Evolutionary conservation across 2,797 vertebrate species (phyloP).

Genomic region (Myotis findleyi): DNA sequence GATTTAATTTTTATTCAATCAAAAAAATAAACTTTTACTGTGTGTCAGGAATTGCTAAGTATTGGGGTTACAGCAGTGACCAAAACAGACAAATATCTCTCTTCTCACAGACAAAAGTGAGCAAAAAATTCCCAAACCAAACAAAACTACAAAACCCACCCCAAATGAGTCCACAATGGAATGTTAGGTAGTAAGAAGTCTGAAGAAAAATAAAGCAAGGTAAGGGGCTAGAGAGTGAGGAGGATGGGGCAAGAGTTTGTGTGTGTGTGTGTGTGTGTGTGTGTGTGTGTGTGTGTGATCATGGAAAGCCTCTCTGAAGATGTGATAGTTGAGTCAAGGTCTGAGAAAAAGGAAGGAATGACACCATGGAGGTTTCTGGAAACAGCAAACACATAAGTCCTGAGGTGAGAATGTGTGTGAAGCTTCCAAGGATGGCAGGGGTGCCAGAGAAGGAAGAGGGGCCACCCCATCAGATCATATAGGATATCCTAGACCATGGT

Average conservation of each 20-base stretch:
- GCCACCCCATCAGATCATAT: no score
- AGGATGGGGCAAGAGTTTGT: not conserved
- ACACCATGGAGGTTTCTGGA: not conserved
- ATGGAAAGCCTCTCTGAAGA: not conserved
- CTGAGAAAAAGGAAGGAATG: not conserved
- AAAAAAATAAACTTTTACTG: slow-evolving; percentile 46
- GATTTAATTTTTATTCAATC: slow-evolving; percentile 49
- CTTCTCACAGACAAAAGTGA: not conserved
- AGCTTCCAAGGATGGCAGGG: not conserved
- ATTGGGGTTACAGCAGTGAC: not conserved
- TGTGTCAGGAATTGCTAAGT: slow-evolving; percentile 33
- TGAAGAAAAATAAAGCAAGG: not conserved
- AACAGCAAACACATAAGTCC: not conserved
- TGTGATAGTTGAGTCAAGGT: not conserved
- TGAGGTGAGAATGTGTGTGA: not conserved
- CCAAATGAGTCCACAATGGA: not conserved
- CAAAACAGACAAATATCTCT: slow-evolving; percentile 54
- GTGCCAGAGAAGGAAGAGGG: not conserved
- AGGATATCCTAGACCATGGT: not conserved
- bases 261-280: no score
- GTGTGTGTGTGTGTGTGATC: not conserved
- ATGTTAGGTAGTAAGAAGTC: not conserved
- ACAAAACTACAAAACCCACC: not conserved
- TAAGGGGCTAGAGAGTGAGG: not conserved
- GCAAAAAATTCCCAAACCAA: not conserved